Percentiles rank a stretch among this genome's conserved stretches.
phyloP scores from a whole-genome alignment of 1,140 invertebrate genomes.

The Proales similis region DNA sequence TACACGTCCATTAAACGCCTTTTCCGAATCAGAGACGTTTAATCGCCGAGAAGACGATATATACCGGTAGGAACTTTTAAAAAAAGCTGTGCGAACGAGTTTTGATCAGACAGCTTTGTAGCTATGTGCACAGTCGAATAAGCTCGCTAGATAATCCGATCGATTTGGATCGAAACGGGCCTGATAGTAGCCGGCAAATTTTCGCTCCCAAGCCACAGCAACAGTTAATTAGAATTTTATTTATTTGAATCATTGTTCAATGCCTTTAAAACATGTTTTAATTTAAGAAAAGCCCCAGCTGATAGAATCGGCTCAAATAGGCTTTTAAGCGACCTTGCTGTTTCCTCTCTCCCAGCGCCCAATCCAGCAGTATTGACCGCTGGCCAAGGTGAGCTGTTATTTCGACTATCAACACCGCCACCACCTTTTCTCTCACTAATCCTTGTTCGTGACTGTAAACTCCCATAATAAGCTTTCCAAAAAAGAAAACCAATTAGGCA shows the following conservation, averaged over 20 bases:
- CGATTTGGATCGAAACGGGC: too few relatives aligned
- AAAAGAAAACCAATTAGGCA: too few relatives aligned
- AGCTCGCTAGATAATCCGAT: conserved; percentile 15
- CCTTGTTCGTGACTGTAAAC: too few relatives aligned
- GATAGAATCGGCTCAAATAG: conserved; percentile 35
- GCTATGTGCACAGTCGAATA: conserved; percentile 35
- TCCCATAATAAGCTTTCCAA: too few relatives aligned
- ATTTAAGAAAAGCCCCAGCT: not conserved
- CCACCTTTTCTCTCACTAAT: too few relatives aligned
- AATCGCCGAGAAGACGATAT: conserved; percentile 31
- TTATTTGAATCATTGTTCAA: not conserved
- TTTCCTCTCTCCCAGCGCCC: conserved; percentile 30
- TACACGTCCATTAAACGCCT: too few relatives aligned
- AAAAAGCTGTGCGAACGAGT: not conserved
- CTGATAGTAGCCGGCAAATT: too few relatives aligned
- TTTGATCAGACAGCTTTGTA: not conserved
- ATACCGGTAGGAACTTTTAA: not conserved
- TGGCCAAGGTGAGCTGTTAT: too few relatives aligned
- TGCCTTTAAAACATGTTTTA: not conserved
- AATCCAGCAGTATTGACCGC: too few relatives aligned
- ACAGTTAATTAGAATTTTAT: too few relatives aligned
- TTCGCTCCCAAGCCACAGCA: not conserved
- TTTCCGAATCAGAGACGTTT: conserved; percentile 28
- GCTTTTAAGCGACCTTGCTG: conserved; percentile 31
- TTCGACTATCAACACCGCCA: too few relatives aligned